These are phyloP conservation scores for Artemisiospiza belli DNA, from an alignment of 2,113 vertebrate species.

Conservation along the genomic window DNA sequence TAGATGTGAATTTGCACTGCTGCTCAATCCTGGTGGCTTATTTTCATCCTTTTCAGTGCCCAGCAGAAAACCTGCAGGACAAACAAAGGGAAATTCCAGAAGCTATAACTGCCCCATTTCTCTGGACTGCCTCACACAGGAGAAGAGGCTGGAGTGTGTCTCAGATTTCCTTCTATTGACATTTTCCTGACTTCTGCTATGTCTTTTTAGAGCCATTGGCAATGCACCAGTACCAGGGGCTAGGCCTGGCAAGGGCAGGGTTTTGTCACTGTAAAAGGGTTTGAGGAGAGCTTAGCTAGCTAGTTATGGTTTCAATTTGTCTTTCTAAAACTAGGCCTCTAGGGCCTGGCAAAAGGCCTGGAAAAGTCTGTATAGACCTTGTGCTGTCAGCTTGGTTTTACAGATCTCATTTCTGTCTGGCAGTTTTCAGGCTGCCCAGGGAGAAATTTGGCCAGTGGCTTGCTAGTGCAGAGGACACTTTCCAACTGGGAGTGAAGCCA, in stretches of 20 bases:
- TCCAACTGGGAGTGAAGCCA: not conserved
- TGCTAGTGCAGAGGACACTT: not conserved
- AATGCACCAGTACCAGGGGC: not conserved
- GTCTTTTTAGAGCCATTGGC: not conserved
- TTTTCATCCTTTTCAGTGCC: not conserved
- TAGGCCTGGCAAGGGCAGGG: not conserved
- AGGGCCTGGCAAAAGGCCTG: conserved; percentile 53
- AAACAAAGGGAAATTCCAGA: not conserved
- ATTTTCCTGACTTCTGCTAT: not conserved
- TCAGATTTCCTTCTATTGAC: not conserved
- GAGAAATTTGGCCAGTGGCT: conserved; percentile 28
- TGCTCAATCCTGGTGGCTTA: not conserved
- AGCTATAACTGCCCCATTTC: not conserved
- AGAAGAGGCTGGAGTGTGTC: not conserved
- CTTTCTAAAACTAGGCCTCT: conserved; percentile 48
- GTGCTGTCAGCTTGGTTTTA: conserved; percentile 29
- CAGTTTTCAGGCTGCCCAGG: conserved; percentile 35
- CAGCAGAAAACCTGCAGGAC: not conserved
- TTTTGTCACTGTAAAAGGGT: not conserved
- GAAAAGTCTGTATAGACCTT: conserved; percentile 29
- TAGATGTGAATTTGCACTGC: rapidly evolving
- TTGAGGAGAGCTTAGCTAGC: not conserved
- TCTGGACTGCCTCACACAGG: not conserved
- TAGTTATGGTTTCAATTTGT: conserved; percentile 45
- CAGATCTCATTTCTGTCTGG: conserved; percentile 46